These are phyloP conservation scores for Ylistrum balloti DNA, from an alignment of 1,140 invertebrate species.

Conservation along the genomic window DNA sequence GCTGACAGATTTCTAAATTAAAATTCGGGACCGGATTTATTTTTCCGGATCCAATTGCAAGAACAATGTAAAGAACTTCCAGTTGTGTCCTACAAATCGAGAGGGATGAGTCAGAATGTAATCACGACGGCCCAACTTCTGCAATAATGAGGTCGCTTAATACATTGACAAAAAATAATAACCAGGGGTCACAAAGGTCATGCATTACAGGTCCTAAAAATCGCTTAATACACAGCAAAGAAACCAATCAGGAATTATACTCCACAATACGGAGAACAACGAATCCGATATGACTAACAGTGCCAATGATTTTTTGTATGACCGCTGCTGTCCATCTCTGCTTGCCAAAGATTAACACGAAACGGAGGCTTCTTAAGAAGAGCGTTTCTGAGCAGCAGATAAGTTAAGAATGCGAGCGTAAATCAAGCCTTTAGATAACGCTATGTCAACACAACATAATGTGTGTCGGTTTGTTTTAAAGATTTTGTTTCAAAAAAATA, in stretches of 20 bases:
- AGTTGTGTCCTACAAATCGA: background rate
- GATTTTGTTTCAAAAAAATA: conserved; percentile 6
- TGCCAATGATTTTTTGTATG: background rate
- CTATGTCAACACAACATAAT: conserved; percentile 21
- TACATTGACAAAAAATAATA: conserved; percentile 20
- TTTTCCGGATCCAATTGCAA: conserved; percentile 33
- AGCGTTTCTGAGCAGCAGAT: background rate
- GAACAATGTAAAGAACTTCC: conserved; percentile 11
- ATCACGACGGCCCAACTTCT: background rate
- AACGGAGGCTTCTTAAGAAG: background rate
- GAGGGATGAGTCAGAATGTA: conserved; percentile 15
- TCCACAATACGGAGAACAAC: background rate
- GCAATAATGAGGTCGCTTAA: background rate
- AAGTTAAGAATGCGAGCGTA: conserved; percentile 9
- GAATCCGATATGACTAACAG: background rate
- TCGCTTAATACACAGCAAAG: background rate
- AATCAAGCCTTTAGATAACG: background rate
- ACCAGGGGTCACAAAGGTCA: conserved; percentile 21
- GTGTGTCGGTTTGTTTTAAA: background rate
- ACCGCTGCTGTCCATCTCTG: background rate
- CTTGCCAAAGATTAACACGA: background rate
- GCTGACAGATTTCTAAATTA: conserved; percentile 35
- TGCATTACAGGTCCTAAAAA: background rate
- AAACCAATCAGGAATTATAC: background rate
- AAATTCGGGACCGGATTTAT: conserved; percentile 33